phyloP scores from a whole-genome alignment of 1,140 invertebrate genomes.

The Radopholus similis region DNA sequence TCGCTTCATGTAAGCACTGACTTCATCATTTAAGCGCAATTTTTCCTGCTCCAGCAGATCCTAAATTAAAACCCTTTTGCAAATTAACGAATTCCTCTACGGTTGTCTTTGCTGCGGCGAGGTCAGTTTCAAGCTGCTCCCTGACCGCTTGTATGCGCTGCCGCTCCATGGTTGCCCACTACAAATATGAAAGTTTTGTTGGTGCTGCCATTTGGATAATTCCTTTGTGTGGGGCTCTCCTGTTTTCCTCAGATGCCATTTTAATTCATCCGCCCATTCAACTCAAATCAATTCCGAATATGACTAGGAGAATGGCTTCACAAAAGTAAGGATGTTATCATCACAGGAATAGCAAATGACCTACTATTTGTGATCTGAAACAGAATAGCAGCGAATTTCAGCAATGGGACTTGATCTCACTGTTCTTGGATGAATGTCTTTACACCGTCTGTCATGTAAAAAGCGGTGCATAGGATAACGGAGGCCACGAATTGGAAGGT shows the following conservation, averaged over 20 bases:
- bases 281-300: background rate
- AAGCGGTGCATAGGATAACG: constrained; percentile 41
- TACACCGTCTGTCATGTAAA: constrained; percentile 52
- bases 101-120: background rate
- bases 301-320: background rate
- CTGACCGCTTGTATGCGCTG: constrained; percentile 22
- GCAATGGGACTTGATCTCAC: too few relatives aligned
- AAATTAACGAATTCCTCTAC: too few relatives aligned
- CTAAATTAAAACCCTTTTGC: too few relatives aligned
- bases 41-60: constrained; percentile 28
- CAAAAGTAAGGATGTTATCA: background rate
- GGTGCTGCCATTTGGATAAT: background rate
- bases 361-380: background rate
- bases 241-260: constrained; percentile 7
- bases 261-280: background rate
- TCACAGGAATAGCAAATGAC: background rate
- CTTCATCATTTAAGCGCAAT: constrained; percentile 18
- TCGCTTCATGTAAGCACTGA: constrained; percentile 13
- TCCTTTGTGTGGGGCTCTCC: background rate
- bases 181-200: background rate
- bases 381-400: constrained; percentile 2
- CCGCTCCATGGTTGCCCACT: background rate
- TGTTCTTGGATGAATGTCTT: constrained; percentile 50
- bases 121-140: constrained; percentile 16
- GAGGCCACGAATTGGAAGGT: constrained; percentile 52